phyloP scores from a whole-genome alignment of 2,113 vertebrate genomes.

The Mixornis gularis region DNA sequence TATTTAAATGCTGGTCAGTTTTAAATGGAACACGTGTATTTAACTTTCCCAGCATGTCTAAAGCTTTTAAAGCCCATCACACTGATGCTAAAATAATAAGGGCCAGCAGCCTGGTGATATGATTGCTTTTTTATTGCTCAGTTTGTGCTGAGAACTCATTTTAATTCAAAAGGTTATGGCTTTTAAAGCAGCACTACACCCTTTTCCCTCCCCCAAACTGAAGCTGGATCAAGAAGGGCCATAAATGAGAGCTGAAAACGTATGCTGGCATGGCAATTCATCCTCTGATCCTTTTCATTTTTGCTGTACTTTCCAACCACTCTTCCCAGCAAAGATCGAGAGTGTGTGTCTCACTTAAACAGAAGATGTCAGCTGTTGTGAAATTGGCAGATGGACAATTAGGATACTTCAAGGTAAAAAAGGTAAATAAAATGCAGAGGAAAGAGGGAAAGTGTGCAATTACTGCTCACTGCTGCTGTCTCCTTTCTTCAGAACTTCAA shows the following conservation, averaged over 20 bases:
- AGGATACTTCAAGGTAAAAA: constrained; percentile 13
- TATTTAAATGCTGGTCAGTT: constrained; percentile 66
- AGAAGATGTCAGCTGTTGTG: background rate
- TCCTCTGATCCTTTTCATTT: background rate
- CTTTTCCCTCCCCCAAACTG: constrained; percentile 15
- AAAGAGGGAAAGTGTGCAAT: background rate
- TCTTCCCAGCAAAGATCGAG: background rate
- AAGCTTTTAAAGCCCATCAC: constrained; percentile 68
- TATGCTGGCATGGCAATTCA: constrained; percentile 1
- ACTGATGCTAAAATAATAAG: constrained; percentile 71
- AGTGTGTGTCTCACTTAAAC: background rate
- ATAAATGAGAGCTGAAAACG: constrained; percentile 1
- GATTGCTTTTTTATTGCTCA: constrained; percentile 67
- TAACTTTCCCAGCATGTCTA: constrained; percentile 67
- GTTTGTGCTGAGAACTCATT: constrained; percentile 33
- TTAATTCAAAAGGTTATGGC: constrained; percentile 64
- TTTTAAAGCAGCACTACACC: constrained; percentile 41
- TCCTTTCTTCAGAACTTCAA: background rate
- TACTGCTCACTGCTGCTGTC: background rate
- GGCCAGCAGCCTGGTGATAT: constrained; percentile 59
- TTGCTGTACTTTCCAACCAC: background rate
- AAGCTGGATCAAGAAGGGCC: constrained; percentile 14
- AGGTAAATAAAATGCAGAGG: background rate
- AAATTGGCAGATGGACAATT: background rate
- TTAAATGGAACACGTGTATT: constrained; percentile 60